phyloP scores from a whole-genome alignment of 2,113 vertebrate species.

The Callopanchax toddi region DNA sequence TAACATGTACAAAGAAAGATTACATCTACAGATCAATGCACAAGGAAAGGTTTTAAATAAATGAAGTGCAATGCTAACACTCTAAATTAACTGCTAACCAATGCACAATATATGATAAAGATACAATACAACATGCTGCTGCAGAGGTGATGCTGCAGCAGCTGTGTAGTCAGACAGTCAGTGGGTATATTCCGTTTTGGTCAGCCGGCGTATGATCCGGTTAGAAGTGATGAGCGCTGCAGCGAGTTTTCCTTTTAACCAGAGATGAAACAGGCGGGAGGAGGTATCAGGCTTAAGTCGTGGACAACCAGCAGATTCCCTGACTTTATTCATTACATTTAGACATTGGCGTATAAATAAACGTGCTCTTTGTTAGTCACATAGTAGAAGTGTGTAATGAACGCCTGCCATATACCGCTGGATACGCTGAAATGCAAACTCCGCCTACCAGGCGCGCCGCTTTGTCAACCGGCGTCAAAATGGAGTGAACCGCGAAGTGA shows the following conservation, averaged over 20 bases:
- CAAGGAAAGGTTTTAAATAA: no score
- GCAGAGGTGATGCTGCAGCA: constrained; percentile 48
- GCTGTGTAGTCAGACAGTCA: neutral
- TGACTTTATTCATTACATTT: no score
- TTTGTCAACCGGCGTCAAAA: neutral
- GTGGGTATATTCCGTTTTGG: neutral
- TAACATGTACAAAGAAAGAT: no score
- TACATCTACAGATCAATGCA: no score
- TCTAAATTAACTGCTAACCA: no score
- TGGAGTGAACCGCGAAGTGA: neutral
- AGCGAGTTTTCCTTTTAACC: neutral
- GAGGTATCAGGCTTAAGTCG: neutral
- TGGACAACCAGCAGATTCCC: neutral
- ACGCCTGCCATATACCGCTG: neutral
- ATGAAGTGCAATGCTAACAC: no score
- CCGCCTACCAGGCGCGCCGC: neutral
- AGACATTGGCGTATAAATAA: neutral
- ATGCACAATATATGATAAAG: no score
- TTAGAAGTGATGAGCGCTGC: neutral
- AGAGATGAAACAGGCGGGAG: neutral
- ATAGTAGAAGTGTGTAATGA: neutral
- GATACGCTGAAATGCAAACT: neutral
- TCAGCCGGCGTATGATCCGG: neutral
- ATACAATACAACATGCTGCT: no score
- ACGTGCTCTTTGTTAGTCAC: neutral